Conservation (phyloP, 2,888 invertebrate species). For the Cryptocephalus primarius region DNA sequence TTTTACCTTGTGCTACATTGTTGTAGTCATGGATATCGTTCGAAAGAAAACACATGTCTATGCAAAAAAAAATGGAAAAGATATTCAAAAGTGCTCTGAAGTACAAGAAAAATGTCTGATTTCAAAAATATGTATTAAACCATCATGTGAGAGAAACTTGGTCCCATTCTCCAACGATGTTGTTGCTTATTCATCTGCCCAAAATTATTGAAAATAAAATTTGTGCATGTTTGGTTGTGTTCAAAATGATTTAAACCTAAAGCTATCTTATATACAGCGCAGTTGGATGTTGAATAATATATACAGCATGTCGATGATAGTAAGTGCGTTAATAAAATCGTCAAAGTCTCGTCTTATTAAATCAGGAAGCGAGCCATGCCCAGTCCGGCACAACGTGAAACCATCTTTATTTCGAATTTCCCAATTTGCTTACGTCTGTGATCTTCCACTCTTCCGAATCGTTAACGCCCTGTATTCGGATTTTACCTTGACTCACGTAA, state of each 20-base stretch:
- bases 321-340: background rate
- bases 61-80: constrained; percentile 16
- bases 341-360: background rate
- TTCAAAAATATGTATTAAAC: background rate
- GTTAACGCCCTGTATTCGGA: constrained; percentile 89
- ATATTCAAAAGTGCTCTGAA: constrained; percentile 1
- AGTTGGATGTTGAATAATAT: constrained; percentile 1
- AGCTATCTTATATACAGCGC: background rate
- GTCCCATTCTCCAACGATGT: too few relatives aligned
- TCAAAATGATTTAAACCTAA: background rate
- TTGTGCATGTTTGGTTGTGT: background rate
- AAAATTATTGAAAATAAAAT: background rate
- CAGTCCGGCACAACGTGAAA: constrained; percentile 10
- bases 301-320: constrained; percentile 2
- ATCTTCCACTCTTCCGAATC: constrained; percentile 72
- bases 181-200: too few relatives aligned
- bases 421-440: constrained; percentile 61
- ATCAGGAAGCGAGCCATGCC: constrained; percentile 31
- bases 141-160: background rate
- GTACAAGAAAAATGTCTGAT: background rate
- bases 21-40: constrained; percentile 88
- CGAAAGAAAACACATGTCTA: constrained; percentile 71
- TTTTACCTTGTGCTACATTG: constrained; percentile 95
- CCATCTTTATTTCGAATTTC: constrained; percentile 5
- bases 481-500: constrained; percentile 90